Evolutionary conservation across 2,797 vertebrate species (phyloP), one percentile per base, ranked within the genome.

Genomic region (Acanthurus lineatus): DNA sequence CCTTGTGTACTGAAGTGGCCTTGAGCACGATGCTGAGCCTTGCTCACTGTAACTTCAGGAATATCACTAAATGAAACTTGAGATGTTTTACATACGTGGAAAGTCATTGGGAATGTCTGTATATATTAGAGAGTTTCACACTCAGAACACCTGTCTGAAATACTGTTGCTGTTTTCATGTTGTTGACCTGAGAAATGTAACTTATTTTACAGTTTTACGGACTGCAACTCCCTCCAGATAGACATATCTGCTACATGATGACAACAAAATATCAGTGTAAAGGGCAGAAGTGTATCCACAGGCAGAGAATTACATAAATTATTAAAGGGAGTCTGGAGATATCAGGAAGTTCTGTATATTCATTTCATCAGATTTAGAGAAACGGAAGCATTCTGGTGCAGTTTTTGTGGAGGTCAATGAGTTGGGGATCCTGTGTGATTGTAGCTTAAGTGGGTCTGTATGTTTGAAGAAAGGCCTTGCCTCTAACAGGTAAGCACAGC

Each of bases 381-480:
- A 17, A 42, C 8, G 1, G 0, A 22, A 65, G 38, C 42, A 15
- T 9, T 14, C 11, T 35, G 45, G n/a, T 62, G 38, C 17, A 14
- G 40, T 62, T 67, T 48, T 54, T 52, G 35, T 61, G 10, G 7
- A 54, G 44, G 11, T 52, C 12, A 44, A 0, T 1, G 38, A n/a
- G 38, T 49, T 38, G 20, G 14, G 16, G 20, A 53, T 72, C 45
- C 10, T n/a, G 19, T 54, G 25, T 70, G 77, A 69, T 52, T 61
- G 52, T 45, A 20, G 44, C 15, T 45, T 9, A 19, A 44, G 35
- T 48, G 17, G 35, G 22, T 71, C 14, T 67, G 56, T 61, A 3
- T 86, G 74, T 84, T 77, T 87, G 53, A 82, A 49, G 65, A 54
- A 72, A 72, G 28, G 42, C 54, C 68, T 49, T 4, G 19, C 48